phyloP scores from a whole-genome alignment of 2,888 invertebrate species.

The Drosophila anomalata region DNA sequence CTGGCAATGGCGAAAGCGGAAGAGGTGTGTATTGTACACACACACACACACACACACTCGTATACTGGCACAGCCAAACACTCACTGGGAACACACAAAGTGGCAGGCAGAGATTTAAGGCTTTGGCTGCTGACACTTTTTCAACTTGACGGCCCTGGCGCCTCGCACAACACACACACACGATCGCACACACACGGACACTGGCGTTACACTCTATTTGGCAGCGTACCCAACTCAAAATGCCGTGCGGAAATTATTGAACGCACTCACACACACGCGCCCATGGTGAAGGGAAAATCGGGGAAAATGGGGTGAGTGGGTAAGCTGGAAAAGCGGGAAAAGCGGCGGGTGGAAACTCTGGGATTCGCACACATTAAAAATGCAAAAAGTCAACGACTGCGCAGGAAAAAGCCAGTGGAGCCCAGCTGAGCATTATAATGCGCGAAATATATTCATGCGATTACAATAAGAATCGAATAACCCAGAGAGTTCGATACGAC shows the following conservation, averaged over 20 bases:
- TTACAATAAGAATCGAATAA: conserved; percentile 78
- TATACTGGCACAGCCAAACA: neutral
- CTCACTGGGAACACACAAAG: conserved; percentile 19
- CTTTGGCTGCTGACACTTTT: conserved; percentile 71
- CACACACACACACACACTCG: conserved; percentile 10
- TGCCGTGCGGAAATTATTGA: conserved; percentile 73
- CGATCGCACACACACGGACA: conserved; percentile 1
- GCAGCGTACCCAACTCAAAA: conserved; percentile 75
- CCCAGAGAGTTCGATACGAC: conserved; percentile 31
- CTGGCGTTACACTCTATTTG: conserved; percentile 74
- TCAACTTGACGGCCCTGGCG: conserved; percentile 69
- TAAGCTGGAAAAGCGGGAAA: neutral
- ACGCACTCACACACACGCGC: conserved; percentile 55
- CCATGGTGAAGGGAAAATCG: conserved; percentile 7
- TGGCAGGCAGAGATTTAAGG: conserved; percentile 70
- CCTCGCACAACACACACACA: conserved; percentile 19
- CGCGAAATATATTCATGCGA: conserved; percentile 75
- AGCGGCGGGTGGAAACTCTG: conserved; percentile 11
- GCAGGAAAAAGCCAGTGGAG: conserved; percentile 72
- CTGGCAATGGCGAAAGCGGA: conserved; percentile 41
- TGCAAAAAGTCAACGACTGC: conserved; percentile 74
- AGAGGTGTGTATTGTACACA: conserved; percentile 44
- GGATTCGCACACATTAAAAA: conserved; percentile 72
- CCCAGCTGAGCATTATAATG: conserved; percentile 68
- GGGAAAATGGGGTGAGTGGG: conserved; percentile 6